These are phyloP conservation scores for Epizoanthus ramosus DNA, from an alignment of 92 coral and sea anemone genomes.

Conservation along the genomic window DNA sequence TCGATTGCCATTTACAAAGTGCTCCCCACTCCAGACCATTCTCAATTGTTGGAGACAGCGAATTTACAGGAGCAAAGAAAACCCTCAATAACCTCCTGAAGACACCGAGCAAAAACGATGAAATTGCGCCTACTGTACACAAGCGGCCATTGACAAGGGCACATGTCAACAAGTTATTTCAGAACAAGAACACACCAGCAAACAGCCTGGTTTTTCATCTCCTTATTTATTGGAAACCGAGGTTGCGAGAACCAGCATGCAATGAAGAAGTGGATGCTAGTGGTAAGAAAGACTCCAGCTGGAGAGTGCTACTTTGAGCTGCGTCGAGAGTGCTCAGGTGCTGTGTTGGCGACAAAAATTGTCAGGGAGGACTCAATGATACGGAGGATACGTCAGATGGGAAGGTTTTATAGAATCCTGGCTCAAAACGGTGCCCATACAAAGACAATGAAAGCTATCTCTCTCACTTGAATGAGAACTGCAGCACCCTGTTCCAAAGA, in stretches of 20 bases:
- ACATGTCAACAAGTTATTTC: conserved; percentile 45
- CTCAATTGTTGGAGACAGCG: conserved; percentile 46
- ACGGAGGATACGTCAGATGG: conserved; percentile 48
- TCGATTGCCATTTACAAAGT: not conserved
- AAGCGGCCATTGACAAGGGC: conserved; percentile 33
- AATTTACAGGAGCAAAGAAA: conserved; percentile 36
- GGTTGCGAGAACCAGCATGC: conserved; percentile 61
- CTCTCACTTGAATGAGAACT: conserved; percentile 21
- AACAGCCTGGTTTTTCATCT: conserved; percentile 58
- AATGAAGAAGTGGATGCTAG: conserved; percentile 49
- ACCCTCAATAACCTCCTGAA: conserved; percentile 31
- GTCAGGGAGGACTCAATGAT: conserved; percentile 47
- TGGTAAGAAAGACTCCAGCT: conserved; percentile 44
- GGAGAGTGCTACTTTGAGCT: conserved; percentile 16
- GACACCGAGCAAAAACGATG: not conserved
- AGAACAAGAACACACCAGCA: conserved; percentile 56
- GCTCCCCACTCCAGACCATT: conserved; percentile 33
- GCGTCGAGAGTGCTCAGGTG: too few species aligned
- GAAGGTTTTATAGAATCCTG: conserved; percentile 22
- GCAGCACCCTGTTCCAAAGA: conserved; percentile 31
- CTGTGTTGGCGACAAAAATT: conserved; percentile 23
- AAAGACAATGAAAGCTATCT: conserved; percentile 27
- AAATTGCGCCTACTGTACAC: not conserved
- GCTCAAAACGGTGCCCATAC: conserved; percentile 22
- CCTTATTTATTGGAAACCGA: conserved; percentile 54